These are phyloP conservation scores for Drosophila varians DNA, from an alignment of 1,140 invertebrate genomes.

Conservation along the genomic window DNA sequence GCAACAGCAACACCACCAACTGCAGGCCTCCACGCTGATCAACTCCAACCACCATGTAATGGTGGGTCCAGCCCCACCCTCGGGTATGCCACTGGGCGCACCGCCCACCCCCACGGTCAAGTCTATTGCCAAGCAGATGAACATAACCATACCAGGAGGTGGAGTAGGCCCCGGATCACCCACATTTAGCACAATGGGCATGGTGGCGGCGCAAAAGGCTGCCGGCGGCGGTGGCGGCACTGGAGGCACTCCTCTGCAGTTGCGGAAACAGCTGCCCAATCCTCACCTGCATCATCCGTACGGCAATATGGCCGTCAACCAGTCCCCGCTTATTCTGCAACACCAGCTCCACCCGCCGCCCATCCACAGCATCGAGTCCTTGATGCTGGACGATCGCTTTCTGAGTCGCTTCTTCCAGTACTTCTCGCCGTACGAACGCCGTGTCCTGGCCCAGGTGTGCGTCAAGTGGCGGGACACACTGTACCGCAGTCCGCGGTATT, in stretches of 20 bases:
- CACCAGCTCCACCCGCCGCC: constrained; percentile 61
- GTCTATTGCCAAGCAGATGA: constrained; percentile 82
- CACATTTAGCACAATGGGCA: constrained; percentile 79
- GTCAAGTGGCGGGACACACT: constrained; percentile 93
- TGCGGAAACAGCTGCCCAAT: constrained; percentile 80
- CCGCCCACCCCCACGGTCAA: constrained; percentile 78
- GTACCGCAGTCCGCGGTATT: constrained; percentile 92
- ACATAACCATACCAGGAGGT: constrained; percentile 69
- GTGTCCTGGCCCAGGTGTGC: constrained; percentile 92
- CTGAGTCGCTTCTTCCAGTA: constrained; percentile 93
- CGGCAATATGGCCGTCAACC: constrained; percentile 53
- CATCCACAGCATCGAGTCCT: constrained; percentile 88
- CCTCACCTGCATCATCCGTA: constrained; percentile 81
- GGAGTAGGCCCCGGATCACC: constrained; percentile 53
- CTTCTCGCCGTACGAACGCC: constrained; percentile 91
- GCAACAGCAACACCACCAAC: constrained; percentile 70
- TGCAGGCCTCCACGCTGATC: constrained; percentile 75
- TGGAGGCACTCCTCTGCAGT: constrained; percentile 63
- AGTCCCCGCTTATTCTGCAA: constrained; percentile 70
- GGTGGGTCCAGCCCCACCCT: constrained; percentile 54
- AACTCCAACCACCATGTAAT: constrained; percentile 74
- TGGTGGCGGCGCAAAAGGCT: constrained; percentile 73
- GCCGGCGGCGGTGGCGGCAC: constrained; percentile 14
- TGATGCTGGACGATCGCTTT: constrained; percentile 93
- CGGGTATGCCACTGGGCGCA: constrained; percentile 66